Evolutionary conservation across 2,888 invertebrate genomes (phyloP), one percentile per base, ranked within the genome.

Genomic region (Cataglyphis livida): DNA sequence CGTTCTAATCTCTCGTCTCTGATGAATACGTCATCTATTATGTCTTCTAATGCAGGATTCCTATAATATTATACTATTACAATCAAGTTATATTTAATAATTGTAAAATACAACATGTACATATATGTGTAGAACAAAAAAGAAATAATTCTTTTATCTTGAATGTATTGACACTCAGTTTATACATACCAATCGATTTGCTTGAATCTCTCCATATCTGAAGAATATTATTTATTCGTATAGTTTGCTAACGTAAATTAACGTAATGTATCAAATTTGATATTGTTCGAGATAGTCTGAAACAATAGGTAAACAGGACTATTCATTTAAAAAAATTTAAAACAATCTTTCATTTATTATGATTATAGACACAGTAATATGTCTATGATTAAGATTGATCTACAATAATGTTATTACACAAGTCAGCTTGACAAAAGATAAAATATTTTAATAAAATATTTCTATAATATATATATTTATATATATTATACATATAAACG

Each of bases 21-120:
- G 1, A 94, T 65, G 54, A 94, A 94, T n/a, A 85, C 87, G 54
- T 90, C 65, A 18, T 93, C 93, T n/a, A 93, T 57, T 0, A 94
- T 82, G 57, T 94, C 94, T 51, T 93, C 92, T 18, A 93, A 73
- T 9, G 89, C 81, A 41, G 92, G 90, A 74, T 88, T 78, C 93
- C 93, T 93, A 61, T 85, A 82, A 74, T 64, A 18, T 21, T 57
- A 41, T 1, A 10, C 25, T 64, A 68, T 54, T 35, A 44, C 0
- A 28, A 57, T 28, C 12, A 4, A 66, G n/a, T 51, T 2, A 51
- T n/a, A 51, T n/a, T 51, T n/a, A 51, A 51, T 44, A 44, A 44
- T 44, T 44, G 18, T 18, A 18, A 44, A 44, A 44, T 44, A 1
- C 5, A 44, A 12, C 0, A 44, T 51, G 18, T 0, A 48, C 1